phyloP scores from a whole-genome alignment of 2,888 invertebrate genomes.

The Parasteatoda lunata region DNA sequence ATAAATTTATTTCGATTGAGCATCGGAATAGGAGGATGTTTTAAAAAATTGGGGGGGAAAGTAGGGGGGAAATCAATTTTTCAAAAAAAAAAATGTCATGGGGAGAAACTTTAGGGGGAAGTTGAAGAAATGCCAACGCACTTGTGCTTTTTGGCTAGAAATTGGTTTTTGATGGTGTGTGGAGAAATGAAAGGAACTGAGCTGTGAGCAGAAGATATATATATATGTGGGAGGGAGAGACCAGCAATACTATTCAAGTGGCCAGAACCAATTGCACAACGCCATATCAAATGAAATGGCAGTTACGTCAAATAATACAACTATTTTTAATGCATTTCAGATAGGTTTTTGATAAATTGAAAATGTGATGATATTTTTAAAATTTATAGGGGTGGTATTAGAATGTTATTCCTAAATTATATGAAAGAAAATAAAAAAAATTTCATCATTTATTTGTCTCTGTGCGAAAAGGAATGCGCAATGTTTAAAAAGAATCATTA shows the following conservation, averaged over 20 bases:
- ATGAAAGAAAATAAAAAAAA: too few species aligned
- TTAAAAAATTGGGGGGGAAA: constrained; percentile 11
- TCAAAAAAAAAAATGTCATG: constrained; percentile 15
- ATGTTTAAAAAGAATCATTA: too few species aligned
- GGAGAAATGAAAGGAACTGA: constrained; percentile 51
- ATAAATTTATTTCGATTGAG: constrained; percentile 13
- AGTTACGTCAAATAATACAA: constrained; percentile 26
- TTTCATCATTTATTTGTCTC: too few species aligned
- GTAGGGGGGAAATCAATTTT: constrained; percentile 21
- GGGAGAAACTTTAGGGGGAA: constrained; percentile 35
- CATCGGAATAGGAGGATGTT: constrained; percentile 12
- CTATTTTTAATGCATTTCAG: neutral
- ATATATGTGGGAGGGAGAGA: neutral
- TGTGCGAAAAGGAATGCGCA: too few species aligned
- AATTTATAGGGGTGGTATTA: too few species aligned
- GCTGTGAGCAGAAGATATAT: neutral
- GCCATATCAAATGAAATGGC: constrained; percentile 16
- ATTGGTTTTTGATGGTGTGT: constrained; percentile 62
- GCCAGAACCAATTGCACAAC: constrained; percentile 24
- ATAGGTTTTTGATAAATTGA: neutral
- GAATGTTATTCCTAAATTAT: too few species aligned
- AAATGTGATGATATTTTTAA: neutral
- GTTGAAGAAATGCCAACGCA: constrained; percentile 55
- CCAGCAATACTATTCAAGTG: neutral
- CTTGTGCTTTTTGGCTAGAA: constrained; percentile 56